A percentile compares a stretch with the other conserved stretches of the same genome.
phyloP scores from a whole-genome alignment of 92 coral and sea anemone genomes.

The Porites cylindrica region DNA sequence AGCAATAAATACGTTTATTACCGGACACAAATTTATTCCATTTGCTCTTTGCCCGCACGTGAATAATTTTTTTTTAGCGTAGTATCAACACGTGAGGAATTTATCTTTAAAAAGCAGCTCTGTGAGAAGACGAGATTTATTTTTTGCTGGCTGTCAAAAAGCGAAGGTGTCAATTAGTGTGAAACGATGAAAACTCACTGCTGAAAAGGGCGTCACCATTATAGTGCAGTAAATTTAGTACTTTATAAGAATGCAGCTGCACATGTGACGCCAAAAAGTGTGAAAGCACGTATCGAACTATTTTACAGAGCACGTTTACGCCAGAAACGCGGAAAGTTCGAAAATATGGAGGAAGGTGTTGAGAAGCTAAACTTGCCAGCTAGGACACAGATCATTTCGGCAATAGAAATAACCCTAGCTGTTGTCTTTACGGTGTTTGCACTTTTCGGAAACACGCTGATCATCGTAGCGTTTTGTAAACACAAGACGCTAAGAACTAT shows the following conservation, averaged over 20 bases:
- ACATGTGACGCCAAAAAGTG: too few relatives aligned
- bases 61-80: neutral
- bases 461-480: slow-evolving; percentile 19
- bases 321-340: neutral
- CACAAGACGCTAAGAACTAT: slow-evolving; percentile 11
- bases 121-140: neutral
- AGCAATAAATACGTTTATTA: too few relatives aligned
- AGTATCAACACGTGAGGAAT: neutral
- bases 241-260: too few relatives aligned
- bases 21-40: neutral
- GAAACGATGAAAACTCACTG: neutral
- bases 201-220: neutral
- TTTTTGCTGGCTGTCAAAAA: neutral
- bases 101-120: neutral
- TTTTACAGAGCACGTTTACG: neutral
- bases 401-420: neutral
- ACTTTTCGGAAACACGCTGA: slow-evolving; percentile 23
- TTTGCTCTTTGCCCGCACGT: neutral
- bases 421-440: neutral
- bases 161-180: neutral
- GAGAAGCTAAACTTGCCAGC: neutral
- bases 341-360: neutral
- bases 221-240: too few relatives aligned
- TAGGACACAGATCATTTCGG: neutral
- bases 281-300: too few relatives aligned